A percentile compares a stretch with the other conserved stretches of the same genome.
phyloP scores from a whole-genome alignment of 1,140 invertebrate species.

The Sycobia sp. region DNA sequence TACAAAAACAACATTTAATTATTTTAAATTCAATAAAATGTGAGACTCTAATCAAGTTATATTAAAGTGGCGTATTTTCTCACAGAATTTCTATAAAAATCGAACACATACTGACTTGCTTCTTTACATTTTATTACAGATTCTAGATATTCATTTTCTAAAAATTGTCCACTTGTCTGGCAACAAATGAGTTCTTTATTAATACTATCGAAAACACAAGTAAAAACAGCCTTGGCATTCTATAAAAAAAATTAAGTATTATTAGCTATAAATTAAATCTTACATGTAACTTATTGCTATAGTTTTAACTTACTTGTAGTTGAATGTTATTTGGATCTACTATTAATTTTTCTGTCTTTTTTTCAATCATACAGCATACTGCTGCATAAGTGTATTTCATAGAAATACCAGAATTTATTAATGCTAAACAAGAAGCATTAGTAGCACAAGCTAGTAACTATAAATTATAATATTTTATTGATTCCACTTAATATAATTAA shows the following conservation, averaged over 20 bases:
- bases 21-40: background rate
- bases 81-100: constrained; percentile 72
- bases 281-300: too few relatives aligned
- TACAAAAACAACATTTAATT: background rate
- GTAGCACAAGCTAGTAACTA: constrained; percentile 78
- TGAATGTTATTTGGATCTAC: constrained; percentile 69
- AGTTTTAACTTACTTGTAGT: constrained; percentile 55
- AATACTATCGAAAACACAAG: constrained; percentile 74
- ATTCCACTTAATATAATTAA: background rate
- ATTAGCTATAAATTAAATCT: constrained; percentile 12
- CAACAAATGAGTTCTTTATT: constrained; percentile 69
- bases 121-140: constrained; percentile 68
- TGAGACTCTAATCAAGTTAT: constrained; percentile 38
- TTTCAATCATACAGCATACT: constrained; percentile 72
- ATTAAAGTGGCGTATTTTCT: constrained; percentile 64
- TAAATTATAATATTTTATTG: constrained; percentile 35
- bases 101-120: constrained; percentile 70
- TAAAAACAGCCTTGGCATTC: constrained; percentile 65
- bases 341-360: constrained; percentile 66
- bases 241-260: constrained; percentile 35
- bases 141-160: constrained; percentile 68
- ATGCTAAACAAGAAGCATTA: constrained; percentile 81
- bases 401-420: constrained; percentile 79
- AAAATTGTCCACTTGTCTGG: constrained; percentile 72
- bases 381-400: constrained; percentile 83